Percentiles rank a stretch among this genome's conserved stretches.
phyloP scores from a whole-genome alignment of 2,888 invertebrate genomes.

The Linnaemya vulpina region DNA sequence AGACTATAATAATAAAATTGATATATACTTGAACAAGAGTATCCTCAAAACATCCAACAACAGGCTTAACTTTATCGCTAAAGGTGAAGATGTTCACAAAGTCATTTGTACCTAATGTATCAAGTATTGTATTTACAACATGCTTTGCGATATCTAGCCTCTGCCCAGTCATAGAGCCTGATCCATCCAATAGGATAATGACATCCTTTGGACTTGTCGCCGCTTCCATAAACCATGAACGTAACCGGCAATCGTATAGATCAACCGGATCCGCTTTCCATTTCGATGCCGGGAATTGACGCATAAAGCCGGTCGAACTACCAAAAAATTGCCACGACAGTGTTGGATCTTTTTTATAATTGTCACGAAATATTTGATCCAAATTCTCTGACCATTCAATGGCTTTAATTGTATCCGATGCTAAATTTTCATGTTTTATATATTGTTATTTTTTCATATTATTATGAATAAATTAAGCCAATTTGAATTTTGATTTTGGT shows the following conservation, averaged over 20 bases:
- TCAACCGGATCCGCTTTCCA: conserved; percentile 93
- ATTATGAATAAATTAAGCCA: conserved; percentile 26
- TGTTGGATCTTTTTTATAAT: conserved; percentile 93
- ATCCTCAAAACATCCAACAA: conserved; percentile 95
- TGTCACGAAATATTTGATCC: conserved; percentile 93
- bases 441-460: conserved; percentile 35
- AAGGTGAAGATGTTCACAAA: conserved; percentile 98
- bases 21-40: conserved; percentile 92
- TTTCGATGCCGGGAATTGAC: conserved; percentile 96
- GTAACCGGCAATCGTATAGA: conserved; percentile 96
- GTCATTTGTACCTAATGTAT: conserved; percentile 98
- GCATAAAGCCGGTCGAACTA: conserved; percentile 97
- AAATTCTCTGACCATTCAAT: conserved; percentile 98
- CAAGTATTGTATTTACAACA: conserved; percentile 94
- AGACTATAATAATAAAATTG: conserved; percentile 53
- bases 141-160: conserved; percentile 95
- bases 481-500: conserved; percentile 67
- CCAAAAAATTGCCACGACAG: conserved; percentile 99
- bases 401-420: conserved; percentile 93
- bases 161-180: conserved; percentile 96
- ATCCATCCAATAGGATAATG: conserved; percentile 92
- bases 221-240: conserved; percentile 98
- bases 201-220: conserved; percentile 98
- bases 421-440: conserved; percentile 82
- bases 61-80: conserved; percentile 90